Evolutionary conservation across 1,140 invertebrate genomes (phyloP).

Genomic region (Monochamus saltuarius): DNA sequence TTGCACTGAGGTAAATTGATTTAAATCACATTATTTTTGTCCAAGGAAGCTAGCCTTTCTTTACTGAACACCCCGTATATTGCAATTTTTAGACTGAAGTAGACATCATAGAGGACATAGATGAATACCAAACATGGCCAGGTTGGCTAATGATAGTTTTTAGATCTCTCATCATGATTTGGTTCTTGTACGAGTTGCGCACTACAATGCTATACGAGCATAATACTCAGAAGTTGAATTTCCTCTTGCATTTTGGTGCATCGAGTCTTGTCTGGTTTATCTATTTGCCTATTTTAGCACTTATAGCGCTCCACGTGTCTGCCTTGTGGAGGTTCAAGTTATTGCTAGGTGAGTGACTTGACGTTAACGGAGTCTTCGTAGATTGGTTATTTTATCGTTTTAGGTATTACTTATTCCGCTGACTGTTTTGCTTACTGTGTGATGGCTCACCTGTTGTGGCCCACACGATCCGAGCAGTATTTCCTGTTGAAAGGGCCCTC

Average conservation of each 20-base stretch:
- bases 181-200: constrained; percentile 91
- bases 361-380: background rate
- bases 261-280: constrained; percentile 98
- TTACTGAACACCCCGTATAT: too few species aligned
- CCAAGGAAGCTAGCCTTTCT: too few species aligned
- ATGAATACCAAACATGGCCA: constrained; percentile 96
- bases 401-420: constrained; percentile 91
- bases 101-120: constrained; percentile 93
- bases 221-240: constrained; percentile 86
- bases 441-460: constrained; percentile 92
- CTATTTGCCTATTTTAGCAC: constrained; percentile 90
- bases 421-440: constrained; percentile 93
- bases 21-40: too few species aligned
- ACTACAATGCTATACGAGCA: constrained; percentile 91
- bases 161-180: constrained; percentile 87
- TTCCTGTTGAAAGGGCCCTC: constrained; percentile 70
- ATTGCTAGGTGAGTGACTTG: constrained; percentile 73
- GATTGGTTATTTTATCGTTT: constrained; percentile 29
- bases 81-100: constrained; percentile 78
- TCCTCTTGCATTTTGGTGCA: constrained; percentile 94
- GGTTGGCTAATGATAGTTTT: constrained; percentile 90
- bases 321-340: constrained; percentile 95
- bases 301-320: constrained; percentile 91
- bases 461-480: constrained; percentile 87
- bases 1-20: too few species aligned